phyloP scores from a whole-genome alignment of 1,140 invertebrate species.

The Xylocopa sonorina region DNA sequence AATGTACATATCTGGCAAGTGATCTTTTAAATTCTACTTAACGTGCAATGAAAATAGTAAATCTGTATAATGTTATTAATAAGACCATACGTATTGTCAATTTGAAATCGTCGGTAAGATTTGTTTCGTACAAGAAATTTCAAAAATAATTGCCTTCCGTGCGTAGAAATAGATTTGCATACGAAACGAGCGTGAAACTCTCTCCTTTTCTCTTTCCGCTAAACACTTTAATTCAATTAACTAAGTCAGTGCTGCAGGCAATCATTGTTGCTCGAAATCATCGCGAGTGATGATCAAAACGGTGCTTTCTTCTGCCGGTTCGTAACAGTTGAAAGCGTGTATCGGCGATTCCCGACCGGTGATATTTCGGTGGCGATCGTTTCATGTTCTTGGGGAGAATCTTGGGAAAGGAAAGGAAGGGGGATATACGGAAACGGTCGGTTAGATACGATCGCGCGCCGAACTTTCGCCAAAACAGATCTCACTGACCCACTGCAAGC shows the following conservation, averaged over 20 bases:
- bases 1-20: too few species aligned
- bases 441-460: slow-evolving; percentile 18
- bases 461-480: slow-evolving; percentile 63
- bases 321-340: not conserved
- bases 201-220: not conserved
- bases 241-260: not conserved
- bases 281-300: not conserved
- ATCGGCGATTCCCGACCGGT: not conserved
- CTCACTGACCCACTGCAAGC: slow-evolving; percentile 51
- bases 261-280: not conserved
- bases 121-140: not conserved
- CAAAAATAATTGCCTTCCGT: too few species aligned
- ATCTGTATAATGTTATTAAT: too few species aligned
- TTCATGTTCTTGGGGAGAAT: not conserved
- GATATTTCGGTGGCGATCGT: not conserved
- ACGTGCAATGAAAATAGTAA: too few species aligned
- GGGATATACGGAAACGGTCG: slow-evolving; percentile 22
- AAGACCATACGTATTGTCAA: too few species aligned
- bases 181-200: not conserved
- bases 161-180: not conserved
- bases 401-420: not conserved
- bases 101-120: too few species aligned
- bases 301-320: not conserved
- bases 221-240: not conserved
- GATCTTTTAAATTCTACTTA: too few species aligned